Base-by-base conservation (phyloP, 1,140 invertebrate genomes). In the Magallana angulata region DNA sequence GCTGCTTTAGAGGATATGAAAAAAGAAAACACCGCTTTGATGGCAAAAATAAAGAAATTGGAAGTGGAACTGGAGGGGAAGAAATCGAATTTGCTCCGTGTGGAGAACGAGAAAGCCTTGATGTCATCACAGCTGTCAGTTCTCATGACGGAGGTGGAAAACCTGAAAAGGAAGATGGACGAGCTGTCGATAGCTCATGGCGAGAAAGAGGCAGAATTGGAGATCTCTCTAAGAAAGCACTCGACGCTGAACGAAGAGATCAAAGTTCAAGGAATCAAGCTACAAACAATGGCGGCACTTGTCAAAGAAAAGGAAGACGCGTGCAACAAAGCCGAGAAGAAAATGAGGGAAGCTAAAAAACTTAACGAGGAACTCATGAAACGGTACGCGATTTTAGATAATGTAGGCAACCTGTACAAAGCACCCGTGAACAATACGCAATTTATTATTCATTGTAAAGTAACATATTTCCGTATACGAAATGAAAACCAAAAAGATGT, bases 251-350 rank as follows among this genome's bases (percentile, higher is more conserved):
- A 62, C 24, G 82, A 84, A 30, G 82, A 84, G 48, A 62, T 84
- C 9, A 84, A 84, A 62, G 12, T 84, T 9, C 82, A 84, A 18
- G 56, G 56, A 59, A 84, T 84, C 0, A 59, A 62, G 7, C 18
- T 60, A 7, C 82, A 84, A 30, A 84, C 82, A 9, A 59, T 84
- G 58, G 56, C 57, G 6, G 30, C 58, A 16, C 24, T 60, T 16
- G 14, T 87, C 30, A 87, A 87, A 64, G 80, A 82, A 18, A 82
- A 82, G 59, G 85, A 87, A 36, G 58, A 87, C 0, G 36, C 80
- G 12, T 87, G 81, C 56, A 82, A 58, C n/a, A 87, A 56, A 82
- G n/a, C 62, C 9, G 80, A 82, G 58, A 57, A 60, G n/a, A 82
- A 82, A 24, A 24, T 82, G 24, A 62, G 81, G 59, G 85, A 87